Evolutionary conservation across 2,797 vertebrate genomes (phyloP), one percentile per base, ranked within the genome.

Genomic region (Pitangus sulphuratus): DNA sequence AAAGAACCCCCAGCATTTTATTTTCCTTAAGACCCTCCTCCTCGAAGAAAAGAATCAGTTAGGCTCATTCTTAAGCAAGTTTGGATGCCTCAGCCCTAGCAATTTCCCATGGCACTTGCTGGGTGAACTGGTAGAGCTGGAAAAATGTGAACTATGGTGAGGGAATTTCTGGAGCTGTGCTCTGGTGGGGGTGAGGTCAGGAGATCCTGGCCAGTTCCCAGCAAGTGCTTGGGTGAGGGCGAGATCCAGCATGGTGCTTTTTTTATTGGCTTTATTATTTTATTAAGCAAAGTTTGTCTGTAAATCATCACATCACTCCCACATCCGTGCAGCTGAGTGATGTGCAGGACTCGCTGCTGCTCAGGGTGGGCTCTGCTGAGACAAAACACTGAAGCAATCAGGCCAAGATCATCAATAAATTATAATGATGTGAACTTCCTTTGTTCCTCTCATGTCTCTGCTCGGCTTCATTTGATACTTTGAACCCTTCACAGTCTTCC

Each of bases 1-100:
- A 97, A 98, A 98, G 96, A 95, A 91, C 95, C 88, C 39, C 89
- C 70, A 92, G 94, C 92, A 91, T 78, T 90, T 94, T 81, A 84
- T 95, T 93, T 95, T 79, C 93, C 65, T 89, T 51, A 94, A 81
- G 97, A 92, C 89, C 90, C 91, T 96, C 93, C 95, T 94, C 76
- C 80, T 85, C 16, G 62, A 94, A 97, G 94, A 97, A 92, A 80
- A 96, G 90, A 58, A 54, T 94, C 71, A 75, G 42, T 93, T 94
- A 80, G 61, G 86, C 54, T 47, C 45, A 69, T 96, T 94, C 89
- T 80, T 90, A 64, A 94, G 95, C 89, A 82, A 71, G 77, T 61
- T 90, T 19, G 84, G 75, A 93, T 85, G 64, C 84, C 39, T 92
- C 12, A 11, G 71, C 84, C 8, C 0, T 57, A 75, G 79, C 2